Conservation (phyloP, 64 coral and sea anemone genomes). For the Exaiptasia diaphana region DNA sequence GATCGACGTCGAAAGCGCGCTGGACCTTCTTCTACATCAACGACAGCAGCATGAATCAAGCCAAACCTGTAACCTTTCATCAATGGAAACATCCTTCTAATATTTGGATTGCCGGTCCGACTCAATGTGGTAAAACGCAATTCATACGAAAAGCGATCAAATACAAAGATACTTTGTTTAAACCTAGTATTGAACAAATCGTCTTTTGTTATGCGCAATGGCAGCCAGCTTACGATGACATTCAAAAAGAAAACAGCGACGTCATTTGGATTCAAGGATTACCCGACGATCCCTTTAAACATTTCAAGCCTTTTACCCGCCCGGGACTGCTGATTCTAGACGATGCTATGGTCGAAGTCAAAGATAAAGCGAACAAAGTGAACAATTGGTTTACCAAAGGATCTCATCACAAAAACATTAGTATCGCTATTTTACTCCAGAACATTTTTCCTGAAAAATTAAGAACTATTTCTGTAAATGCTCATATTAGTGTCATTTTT, state of each 20-base stretch:
- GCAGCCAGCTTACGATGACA: neutral
- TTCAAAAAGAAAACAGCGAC: neutral
- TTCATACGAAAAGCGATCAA: neutral
- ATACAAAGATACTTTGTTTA: neutral
- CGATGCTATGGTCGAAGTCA: too few relatives aligned
- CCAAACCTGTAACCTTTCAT: neutral
- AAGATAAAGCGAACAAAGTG: too few relatives aligned
- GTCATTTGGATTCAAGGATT: neutral
- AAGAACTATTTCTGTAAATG: neutral
- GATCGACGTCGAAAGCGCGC: neutral
- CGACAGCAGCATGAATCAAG: neutral
- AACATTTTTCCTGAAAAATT: neutral
- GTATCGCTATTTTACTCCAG: too few relatives aligned
- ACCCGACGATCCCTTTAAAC: neutral
- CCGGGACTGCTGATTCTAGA: neutral
- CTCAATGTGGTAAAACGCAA: neutral
- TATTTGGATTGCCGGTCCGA: neutral
- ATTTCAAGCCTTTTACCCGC: neutral
- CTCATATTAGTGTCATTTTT: neutral
- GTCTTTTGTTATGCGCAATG: neutral
- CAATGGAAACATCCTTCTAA: neutral
- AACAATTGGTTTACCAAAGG: too few relatives aligned
- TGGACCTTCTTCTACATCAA: neutral
- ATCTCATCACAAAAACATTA: too few relatives aligned
- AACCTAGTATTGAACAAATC: neutral